Conservation (phyloP, 2,797 vertebrate genomes). For the Mastacembelus armatus region DNA sequence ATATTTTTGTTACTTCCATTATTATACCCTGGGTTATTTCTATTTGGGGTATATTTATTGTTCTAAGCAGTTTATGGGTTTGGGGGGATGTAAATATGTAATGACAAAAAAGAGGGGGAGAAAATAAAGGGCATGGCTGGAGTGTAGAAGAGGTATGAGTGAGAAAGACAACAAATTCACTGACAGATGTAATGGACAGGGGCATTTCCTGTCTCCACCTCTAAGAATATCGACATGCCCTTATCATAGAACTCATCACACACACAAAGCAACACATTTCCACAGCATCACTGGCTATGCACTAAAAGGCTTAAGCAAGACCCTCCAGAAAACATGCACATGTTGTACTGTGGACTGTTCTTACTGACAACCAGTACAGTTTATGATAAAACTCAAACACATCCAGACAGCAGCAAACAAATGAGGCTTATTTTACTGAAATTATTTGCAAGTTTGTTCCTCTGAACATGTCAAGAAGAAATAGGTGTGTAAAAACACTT, state of each 20-base stretch:
- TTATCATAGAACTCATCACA: slow-evolving; percentile 55
- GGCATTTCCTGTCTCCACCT: slow-evolving; percentile 46
- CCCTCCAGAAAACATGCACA: background rate
- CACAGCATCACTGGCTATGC: background rate
- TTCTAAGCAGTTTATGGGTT: background rate
- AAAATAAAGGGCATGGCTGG: background rate
- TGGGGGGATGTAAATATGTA: background rate
- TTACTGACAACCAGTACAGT: background rate
- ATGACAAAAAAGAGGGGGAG: slow-evolving; percentile 28
- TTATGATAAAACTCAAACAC: too few relatives aligned
- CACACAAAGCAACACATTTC: too few relatives aligned
- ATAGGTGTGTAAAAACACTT: background rate
- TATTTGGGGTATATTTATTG: background rate
- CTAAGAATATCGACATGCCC: slow-evolving; percentile 34
- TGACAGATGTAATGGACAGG: slow-evolving; percentile 13
- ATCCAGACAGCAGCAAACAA: background rate
- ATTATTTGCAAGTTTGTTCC: background rate
- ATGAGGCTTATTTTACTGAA: background rate
- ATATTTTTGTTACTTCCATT: background rate
- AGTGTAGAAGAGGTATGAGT: slow-evolving; percentile 14
- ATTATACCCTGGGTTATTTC: background rate
- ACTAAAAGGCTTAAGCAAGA: too few relatives aligned
- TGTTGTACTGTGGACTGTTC: background rate
- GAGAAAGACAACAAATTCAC: slow-evolving; percentile 28
- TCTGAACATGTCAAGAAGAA: background rate